These are phyloP conservation scores for Orgyia antiqua DNA, from an alignment of 2,888 invertebrate genomes.

Conservation along the genomic window DNA sequence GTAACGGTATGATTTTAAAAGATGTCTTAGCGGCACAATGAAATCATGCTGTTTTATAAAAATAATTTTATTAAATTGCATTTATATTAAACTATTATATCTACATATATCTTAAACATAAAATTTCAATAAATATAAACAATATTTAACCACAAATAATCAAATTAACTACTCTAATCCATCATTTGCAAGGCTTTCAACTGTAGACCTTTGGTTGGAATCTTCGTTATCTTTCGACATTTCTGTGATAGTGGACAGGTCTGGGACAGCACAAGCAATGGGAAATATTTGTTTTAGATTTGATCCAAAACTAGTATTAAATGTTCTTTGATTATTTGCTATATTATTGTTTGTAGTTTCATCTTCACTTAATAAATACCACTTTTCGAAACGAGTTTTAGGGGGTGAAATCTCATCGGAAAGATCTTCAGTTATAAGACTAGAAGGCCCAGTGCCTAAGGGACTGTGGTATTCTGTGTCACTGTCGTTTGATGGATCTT, in stretches of 20 bases:
- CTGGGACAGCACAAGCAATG: constrained; percentile 52
- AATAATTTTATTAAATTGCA: no score
- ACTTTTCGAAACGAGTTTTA: constrained; percentile 28
- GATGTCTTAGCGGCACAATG: no score
- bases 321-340: constrained; percentile 9
- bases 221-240: constrained; percentile 48
- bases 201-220: constrained; percentile 31
- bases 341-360: constrained; percentile 40
- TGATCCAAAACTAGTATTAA: constrained; percentile 29
- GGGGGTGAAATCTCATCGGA: constrained; percentile 34
- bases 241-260: constrained; percentile 65
- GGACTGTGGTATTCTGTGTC: constrained; percentile 31
- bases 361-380: constrained; percentile 63
- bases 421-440: constrained; percentile 61
- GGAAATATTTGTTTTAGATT: constrained; percentile 58
- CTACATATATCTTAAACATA: no score
- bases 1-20: no score
- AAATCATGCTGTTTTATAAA: no score
- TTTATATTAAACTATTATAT: no score
- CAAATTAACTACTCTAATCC: no score
- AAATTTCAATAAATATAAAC: no score
- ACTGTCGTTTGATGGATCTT: constrained; percentile 16
- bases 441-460: constrained; percentile 25
- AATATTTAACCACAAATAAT: no score
- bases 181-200: no score